phyloP scores from a whole-genome alignment of 2,113 vertebrate species.

The Thermophis baileyi region DNA sequence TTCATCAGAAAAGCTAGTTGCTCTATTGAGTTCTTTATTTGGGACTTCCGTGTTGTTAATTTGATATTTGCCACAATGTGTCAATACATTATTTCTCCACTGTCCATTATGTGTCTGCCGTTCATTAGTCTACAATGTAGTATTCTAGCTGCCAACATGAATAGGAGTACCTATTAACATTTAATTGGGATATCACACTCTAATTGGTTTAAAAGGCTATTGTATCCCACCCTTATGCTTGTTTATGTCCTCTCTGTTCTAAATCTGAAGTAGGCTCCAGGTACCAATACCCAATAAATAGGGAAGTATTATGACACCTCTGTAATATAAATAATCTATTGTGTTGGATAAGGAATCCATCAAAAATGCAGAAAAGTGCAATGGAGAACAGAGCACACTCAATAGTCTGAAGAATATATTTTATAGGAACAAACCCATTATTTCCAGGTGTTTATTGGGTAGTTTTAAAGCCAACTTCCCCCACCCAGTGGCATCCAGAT shows the following conservation, averaged over 20 bases:
- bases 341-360: not conserved
- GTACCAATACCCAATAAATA: not conserved
- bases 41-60: not conserved
- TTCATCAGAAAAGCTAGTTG: not conserved
- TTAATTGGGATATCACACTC: not conserved
- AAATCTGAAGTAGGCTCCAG: not conserved
- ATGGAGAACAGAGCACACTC: not conserved
- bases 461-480: not conserved
- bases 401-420: not conserved
- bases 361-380: not conserved
- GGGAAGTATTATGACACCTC: not conserved
- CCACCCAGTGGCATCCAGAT: not conserved
- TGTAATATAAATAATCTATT: not conserved
- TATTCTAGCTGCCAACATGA: not conserved
- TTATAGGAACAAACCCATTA: not conserved
- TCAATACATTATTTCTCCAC: not conserved
- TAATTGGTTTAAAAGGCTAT: not conserved
- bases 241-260: not conserved
- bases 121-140: not conserved
- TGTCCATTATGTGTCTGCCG: not conserved
- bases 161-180: not conserved
- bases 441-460: not conserved
- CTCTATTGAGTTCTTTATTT: not conserved
- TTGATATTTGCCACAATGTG: not conserved
- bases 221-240: not conserved